Evolutionary conservation across 2,113 vertebrate genomes (phyloP).

Genomic region (Odontophorus gujanensis): DNA sequence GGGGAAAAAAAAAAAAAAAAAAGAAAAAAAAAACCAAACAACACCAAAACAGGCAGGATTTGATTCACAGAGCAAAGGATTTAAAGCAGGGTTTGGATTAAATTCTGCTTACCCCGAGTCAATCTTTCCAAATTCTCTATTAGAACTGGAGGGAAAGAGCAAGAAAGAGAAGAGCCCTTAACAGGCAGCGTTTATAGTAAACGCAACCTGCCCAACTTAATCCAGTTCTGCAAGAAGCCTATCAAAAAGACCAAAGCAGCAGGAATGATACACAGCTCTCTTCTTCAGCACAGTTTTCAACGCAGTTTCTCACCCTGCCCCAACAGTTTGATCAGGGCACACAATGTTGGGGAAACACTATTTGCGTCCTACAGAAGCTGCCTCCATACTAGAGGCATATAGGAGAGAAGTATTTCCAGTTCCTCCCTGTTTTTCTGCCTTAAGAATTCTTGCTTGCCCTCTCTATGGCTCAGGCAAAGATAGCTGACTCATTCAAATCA

Average conservation of each 20-base stretch:
- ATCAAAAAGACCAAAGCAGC: not conserved
- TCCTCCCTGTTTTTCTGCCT: not conserved
- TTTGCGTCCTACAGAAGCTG: not conserved
- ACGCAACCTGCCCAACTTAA: not conserved
- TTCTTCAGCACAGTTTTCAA: not conserved
- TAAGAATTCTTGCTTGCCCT: not conserved
- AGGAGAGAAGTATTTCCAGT: not conserved
- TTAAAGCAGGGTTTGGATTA: not conserved
- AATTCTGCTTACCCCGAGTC: not conserved
- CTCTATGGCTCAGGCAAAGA: not conserved
- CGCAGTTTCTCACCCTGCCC: not conserved
- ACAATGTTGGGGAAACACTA: not conserved
- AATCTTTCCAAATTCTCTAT: not conserved
- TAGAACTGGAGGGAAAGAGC: not conserved
- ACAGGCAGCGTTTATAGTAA: not conserved
- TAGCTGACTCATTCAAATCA: not conserved
- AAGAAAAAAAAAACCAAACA: not conserved
- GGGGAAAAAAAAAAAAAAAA: not conserved
- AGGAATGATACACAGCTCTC: not conserved
- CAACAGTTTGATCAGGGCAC: not conserved
- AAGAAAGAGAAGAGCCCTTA: not conserved
- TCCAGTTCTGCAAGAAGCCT: not conserved
- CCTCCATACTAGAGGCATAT: accelerated
- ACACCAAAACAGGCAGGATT: not conserved
- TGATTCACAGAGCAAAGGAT: not conserved